Percentiles rank a stretch among this genome's conserved stretches.
Conservation (phyloP, 2,888 invertebrate species). For the Ennomos fuscantarius region DNA sequence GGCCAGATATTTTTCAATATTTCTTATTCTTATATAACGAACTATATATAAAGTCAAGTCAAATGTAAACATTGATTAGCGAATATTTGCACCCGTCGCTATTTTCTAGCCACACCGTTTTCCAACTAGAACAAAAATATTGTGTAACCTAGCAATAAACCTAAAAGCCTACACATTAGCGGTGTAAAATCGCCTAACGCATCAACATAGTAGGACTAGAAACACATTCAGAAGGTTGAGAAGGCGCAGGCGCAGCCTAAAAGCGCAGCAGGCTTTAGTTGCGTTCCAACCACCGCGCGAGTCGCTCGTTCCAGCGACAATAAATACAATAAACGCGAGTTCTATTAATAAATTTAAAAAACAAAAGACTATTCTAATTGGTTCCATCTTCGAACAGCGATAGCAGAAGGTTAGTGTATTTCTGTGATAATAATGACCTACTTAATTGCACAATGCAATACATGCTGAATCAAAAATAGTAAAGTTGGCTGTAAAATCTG, state of each 20-base stretch:
- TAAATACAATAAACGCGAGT: too few relatives aligned
- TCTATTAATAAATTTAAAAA: too few relatives aligned
- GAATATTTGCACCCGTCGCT: constrained; percentile 13
- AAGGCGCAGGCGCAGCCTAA: constrained; percentile 39
- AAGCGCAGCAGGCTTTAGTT: constrained; percentile 41
- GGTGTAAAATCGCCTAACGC: constrained; percentile 28
- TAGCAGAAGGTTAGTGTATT: constrained; percentile 36
- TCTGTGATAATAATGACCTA: constrained; percentile 12
- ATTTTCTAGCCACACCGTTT: constrained; percentile 9
- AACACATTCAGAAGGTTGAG: constrained; percentile 30
- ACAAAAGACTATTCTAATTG: not conserved
- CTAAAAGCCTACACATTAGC: constrained; percentile 30
- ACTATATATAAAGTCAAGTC: not conserved
- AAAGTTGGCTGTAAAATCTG: constrained; percentile 5
- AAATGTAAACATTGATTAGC: constrained; percentile 1
- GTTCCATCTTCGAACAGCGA: constrained; percentile 18
- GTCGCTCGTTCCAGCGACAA: constrained; percentile 31
- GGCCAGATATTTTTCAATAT: too few relatives aligned
- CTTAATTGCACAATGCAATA: constrained; percentile 4
- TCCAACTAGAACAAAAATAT: constrained; percentile 22
- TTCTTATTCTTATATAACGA: too few relatives aligned
- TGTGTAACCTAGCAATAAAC: constrained; percentile 35
- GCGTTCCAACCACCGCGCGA: constrained; percentile 38
- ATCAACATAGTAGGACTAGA: constrained; percentile 27
- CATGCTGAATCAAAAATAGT: constrained; percentile 7